Evolutionary conservation across 1,140 invertebrate species (phyloP).

Genomic region (Brachionus sp.): DNA sequence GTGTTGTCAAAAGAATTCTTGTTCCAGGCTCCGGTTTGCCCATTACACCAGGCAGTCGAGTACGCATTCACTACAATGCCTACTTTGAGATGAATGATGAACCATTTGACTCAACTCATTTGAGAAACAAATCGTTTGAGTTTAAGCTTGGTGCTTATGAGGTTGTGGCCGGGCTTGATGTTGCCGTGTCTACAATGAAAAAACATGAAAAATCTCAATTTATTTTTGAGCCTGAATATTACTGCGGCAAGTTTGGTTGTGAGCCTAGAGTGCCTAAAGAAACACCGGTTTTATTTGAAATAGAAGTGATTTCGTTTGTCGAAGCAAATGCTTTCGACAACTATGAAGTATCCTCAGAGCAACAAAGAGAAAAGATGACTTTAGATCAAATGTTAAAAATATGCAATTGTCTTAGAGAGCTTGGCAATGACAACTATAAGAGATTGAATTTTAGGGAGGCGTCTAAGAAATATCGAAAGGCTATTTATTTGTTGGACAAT

Average conservation of each 20-base stretch:
- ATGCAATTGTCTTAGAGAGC: conserved; percentile 39
- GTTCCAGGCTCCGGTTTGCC: conserved; percentile 1
- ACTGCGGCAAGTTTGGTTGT: conserved; percentile 44
- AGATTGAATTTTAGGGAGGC: conserved; percentile 23
- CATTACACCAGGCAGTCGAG: neutral
- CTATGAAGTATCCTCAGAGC: neutral
- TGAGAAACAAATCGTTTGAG: conserved; percentile 25
- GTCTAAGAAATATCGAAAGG: conserved; percentile 24
- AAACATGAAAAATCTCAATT: conserved; percentile 39
- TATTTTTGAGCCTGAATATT: conserved; percentile 36
- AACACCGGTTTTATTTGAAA: conserved; percentile 15
- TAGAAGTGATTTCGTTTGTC: conserved; percentile 32
- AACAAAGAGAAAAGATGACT: neutral
- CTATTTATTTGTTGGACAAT: conserved; percentile 35
- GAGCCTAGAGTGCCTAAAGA: conserved; percentile 40
- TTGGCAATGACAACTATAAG: conserved; percentile 42
- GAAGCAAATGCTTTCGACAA: conserved; percentile 7
- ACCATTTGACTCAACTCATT: conserved; percentile 45
- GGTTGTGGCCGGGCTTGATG: conserved; percentile 1
- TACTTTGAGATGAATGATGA: conserved; percentile 46
- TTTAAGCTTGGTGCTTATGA: conserved; percentile 11
- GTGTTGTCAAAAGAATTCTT: neutral
- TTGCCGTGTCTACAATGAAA: conserved; percentile 40
- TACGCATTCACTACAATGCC: conserved; percentile 42
- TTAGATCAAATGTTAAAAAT: conserved; percentile 39